Base-by-base conservation (phyloP, 2,113 vertebrate genomes). In the Oryzias javanicus region DNA sequence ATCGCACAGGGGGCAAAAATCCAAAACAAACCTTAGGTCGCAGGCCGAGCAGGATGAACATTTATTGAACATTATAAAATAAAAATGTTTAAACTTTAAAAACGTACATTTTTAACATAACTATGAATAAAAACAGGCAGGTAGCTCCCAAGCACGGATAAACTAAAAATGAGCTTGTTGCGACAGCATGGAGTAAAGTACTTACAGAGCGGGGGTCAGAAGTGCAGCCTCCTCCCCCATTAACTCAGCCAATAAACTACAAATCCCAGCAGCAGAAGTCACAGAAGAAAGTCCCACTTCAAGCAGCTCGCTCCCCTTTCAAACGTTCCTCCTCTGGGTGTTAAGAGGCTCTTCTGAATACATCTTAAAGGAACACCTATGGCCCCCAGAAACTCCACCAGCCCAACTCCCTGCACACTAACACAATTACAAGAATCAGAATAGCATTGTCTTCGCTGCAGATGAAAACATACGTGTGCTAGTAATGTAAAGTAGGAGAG, bases 191-290 rank as follows among this genome's bases (percentile, higher is more conserved):
- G 59, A 65, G 48, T 16, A 62, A 49, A 53, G 35, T 82, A 86
- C 87, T 87, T 71, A 87, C 87, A 80, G 65, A 72, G 25, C 3
- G 20, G 60, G 49, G 45, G 57, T 74, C 56, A 68, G 59, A 0
- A 58, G 18, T 27, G 55, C 17, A 65, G 64, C 72, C 63, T 88
- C 83, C 69, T 86, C 76, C 63, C 75, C 79, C 80, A 81, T 84
- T 51, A 16, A 64, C 56, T 63, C 60, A 40, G 59, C 55, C 14
- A 1, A 25, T 46, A 61, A 85, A 85, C 79, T 82, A 84, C 81
- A 84, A 83, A 45, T 83, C 76, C 76, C 82, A 76, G 29, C 56
- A 58, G 57, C 4, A 17, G 40, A 64, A 44, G 58, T 22, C 65
- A 3, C 5, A 65, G 20, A 52, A 47, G 55, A 19, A 73, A 57